A percentile compares a stretch with the other conserved stretches of the same genome.
Conservation (phyloP, 2,113 vertebrate species). For the Microcebus griseorufus region DNA sequence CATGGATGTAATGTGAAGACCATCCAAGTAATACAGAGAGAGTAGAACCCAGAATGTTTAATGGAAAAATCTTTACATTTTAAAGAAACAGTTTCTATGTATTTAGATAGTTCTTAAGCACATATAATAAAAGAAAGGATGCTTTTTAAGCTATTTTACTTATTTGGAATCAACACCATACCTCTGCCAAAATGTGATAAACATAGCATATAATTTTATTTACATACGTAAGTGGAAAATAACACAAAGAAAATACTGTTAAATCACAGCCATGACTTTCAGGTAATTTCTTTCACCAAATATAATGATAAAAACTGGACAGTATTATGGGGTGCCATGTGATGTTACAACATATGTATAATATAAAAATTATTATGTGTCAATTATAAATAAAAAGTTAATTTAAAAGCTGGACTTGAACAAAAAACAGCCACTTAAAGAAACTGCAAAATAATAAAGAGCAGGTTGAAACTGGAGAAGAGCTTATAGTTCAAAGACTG, state of each 20-base stretch:
- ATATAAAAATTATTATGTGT: background rate
- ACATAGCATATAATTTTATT: background rate
- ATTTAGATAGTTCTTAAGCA: background rate
- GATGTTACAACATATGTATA: background rate
- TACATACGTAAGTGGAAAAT: background rate
- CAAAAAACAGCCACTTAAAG: background rate
- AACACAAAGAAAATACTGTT: background rate
- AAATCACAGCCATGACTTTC: background rate
- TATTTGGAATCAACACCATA: conserved; percentile 23
- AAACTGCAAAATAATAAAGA: background rate
- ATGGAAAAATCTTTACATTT: background rate
- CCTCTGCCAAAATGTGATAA: conserved; percentile 28
- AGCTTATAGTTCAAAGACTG: background rate
- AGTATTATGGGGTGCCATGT: background rate
- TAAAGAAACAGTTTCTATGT: background rate
- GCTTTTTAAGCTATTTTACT: background rate
- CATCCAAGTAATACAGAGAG: background rate
- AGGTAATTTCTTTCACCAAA: conserved; percentile 11
- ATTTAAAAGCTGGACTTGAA: background rate
- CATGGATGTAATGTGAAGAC: background rate
- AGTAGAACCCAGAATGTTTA: background rate
- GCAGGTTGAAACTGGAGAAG: background rate
- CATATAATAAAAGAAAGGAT: background rate
- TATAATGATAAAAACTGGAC: background rate
- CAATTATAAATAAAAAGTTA: background rate